phyloP scores from a whole-genome alignment of 2,888 invertebrate species.

The Ceratothoa steindachneri region DNA sequence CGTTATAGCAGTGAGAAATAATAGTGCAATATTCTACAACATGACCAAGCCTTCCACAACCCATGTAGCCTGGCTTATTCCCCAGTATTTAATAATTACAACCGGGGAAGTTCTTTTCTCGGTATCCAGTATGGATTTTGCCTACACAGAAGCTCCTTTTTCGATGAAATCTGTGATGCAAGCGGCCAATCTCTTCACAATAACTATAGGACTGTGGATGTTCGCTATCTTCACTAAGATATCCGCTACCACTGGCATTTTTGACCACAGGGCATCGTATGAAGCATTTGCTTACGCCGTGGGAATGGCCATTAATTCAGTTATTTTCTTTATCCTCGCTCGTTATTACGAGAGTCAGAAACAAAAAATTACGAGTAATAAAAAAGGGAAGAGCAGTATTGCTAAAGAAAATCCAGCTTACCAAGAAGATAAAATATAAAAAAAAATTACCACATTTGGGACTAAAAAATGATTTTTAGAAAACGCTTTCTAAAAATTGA shows the following conservation, averaged over 20 bases:
- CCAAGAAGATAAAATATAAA: conserved; percentile 14
- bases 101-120: conserved; percentile 58
- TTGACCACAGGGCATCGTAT: conserved; percentile 32
- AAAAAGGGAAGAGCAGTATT: not conserved
- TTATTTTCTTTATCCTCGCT: conserved; percentile 32
- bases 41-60: conserved; percentile 24
- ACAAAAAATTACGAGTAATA: not conserved
- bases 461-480: too few relatives aligned
- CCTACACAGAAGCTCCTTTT: conserved; percentile 57
- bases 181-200: conserved; percentile 49
- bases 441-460: too few relatives aligned
- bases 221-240: conserved; percentile 31
- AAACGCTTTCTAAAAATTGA: too few relatives aligned
- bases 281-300: conserved; percentile 35
- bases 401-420: not conserved
- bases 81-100: conserved; percentile 58
- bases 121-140: conserved; percentile 58
- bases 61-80: conserved; percentile 55
- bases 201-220: conserved; percentile 40
- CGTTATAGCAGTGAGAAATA: conserved; percentile 16
- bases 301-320: conserved; percentile 28
- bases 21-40: not conserved
- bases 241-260: conserved; percentile 16
- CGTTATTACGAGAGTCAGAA: conserved; percentile 16
- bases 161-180: conserved; percentile 55